These are phyloP conservation scores for Hemicrepidius hirtus DNA, from an alignment of 2,888 invertebrate species.

Conservation along the genomic window DNA sequence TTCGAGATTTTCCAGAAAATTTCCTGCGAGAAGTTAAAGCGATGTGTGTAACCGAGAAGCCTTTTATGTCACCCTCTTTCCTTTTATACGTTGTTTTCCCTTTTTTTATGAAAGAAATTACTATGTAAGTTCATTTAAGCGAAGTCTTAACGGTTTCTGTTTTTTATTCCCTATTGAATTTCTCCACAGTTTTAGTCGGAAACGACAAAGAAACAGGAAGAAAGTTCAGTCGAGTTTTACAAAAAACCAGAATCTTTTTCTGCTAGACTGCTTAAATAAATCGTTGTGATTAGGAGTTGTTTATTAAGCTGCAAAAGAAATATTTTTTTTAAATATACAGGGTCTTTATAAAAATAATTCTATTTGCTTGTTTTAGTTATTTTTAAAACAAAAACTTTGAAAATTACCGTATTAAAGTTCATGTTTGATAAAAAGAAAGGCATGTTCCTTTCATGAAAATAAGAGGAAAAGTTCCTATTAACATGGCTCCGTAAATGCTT, in stretches of 20 bases:
- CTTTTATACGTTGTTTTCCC: constrained; percentile 10
- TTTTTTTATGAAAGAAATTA: constrained; percentile 11
- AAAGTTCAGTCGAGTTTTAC: constrained; percentile 13
- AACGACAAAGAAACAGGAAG: constrained; percentile 27
- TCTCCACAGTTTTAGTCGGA: constrained; percentile 22
- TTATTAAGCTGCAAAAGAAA: constrained; percentile 6
- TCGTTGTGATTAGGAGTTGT: constrained; percentile 17
- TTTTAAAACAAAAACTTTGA: too few relatives aligned
- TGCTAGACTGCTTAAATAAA: constrained; percentile 11
- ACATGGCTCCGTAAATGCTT: too few relatives aligned
- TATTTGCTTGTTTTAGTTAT: too few relatives aligned
- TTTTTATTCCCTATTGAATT: constrained; percentile 1
- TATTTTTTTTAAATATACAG: not conserved
- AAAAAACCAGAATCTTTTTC: not conserved
- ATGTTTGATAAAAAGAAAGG: too few relatives aligned
- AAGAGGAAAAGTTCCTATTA: too few relatives aligned
- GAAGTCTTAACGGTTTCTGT: not conserved
- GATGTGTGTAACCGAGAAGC: too few relatives aligned
- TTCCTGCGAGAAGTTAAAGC: too few relatives aligned
- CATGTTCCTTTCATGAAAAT: too few relatives aligned
- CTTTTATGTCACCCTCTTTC: constrained; percentile 12
- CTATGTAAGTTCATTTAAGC: constrained; percentile 11
- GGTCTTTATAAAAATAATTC: too few relatives aligned
- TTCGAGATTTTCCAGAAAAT: too few relatives aligned
- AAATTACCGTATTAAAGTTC: too few relatives aligned